These are phyloP conservation scores for Drosophila nigritarsus DNA, from an alignment of 2,888 invertebrate species.

Conservation along the genomic window DNA sequence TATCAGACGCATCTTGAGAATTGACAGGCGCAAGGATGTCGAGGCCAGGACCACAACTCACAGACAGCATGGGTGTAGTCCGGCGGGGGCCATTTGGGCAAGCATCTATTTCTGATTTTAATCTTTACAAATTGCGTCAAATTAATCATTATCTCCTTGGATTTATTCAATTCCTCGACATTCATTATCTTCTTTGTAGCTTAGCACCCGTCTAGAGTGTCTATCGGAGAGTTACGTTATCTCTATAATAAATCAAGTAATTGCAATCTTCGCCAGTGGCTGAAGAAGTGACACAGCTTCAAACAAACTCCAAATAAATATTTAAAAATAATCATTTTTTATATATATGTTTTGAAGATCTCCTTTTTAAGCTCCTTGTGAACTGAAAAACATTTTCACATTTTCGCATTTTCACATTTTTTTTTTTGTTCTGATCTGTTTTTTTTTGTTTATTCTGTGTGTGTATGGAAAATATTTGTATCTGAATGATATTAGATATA, in stretches of 20 bases:
- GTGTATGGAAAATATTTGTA: neutral
- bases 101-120: neutral
- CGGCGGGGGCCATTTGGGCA: neutral
- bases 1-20: conserved; percentile 43
- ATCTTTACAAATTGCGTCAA: neutral
- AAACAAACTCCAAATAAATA: neutral
- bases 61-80: neutral
- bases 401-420: no score
- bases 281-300: neutral
- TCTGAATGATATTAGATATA: neutral
- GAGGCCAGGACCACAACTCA: conserved; percentile 6
- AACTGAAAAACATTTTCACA: no score
- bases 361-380: neutral
- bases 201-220: neutral
- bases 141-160: neutral
- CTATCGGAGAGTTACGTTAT: neutral
- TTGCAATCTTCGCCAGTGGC: fast-evolving
- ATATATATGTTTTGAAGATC: neutral
- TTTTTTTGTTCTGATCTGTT: no score
- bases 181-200: neutral
- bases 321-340: neutral
- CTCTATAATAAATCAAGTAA: neutral
- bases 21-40: conserved; percentile 47
- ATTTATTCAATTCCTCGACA: neutral
- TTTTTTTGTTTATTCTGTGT: no score